These are phyloP conservation scores for Patagioenas fasciata DNA, from an alignment of 2,113 vertebrate genomes.

Conservation along the genomic window DNA sequence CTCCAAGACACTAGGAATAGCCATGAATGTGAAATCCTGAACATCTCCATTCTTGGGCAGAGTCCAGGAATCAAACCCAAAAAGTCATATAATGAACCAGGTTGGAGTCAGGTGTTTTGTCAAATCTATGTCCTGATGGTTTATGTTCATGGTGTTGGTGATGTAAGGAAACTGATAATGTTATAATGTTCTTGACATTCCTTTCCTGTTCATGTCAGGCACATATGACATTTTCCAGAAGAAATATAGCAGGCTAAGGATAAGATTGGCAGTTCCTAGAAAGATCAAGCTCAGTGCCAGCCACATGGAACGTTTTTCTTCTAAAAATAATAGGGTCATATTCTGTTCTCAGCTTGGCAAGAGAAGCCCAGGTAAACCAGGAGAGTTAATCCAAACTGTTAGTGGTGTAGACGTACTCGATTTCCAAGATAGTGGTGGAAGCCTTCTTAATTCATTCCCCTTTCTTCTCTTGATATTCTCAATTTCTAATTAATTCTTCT, in stretches of 20 bases:
- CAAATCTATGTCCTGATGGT: neutral
- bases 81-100: neutral
- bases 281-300: neutral
- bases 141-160: neutral
- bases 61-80: neutral
- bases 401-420: neutral
- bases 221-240: neutral
- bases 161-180: neutral
- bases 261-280: neutral
- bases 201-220: neutral
- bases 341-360: neutral
- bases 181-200: neutral
- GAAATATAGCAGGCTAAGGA: neutral
- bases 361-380: neutral
- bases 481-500: neutral
- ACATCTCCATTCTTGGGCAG: neutral
- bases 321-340: neutral
- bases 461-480: neutral
- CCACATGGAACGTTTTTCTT: neutral
- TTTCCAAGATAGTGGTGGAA: neutral
- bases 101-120: neutral
- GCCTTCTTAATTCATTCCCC: neutral
- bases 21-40: neutral
- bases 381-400: neutral
- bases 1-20: neutral